Base-by-base conservation (phyloP, 2,113 vertebrate species). In the Calidris pugnax region DNA sequence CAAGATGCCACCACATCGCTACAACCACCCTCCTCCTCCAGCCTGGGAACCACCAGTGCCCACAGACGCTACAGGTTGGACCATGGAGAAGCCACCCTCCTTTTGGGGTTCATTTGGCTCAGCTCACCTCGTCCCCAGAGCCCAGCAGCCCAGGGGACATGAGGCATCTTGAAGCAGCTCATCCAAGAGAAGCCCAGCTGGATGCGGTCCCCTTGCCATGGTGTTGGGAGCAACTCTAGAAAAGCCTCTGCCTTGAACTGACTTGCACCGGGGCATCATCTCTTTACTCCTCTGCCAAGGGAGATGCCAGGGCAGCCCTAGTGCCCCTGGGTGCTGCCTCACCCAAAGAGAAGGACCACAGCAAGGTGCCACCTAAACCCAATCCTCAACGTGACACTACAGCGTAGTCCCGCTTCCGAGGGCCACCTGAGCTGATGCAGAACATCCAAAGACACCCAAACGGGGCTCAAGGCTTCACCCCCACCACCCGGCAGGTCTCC, bases 41-140 rank as follows among this genome's bases (percentile, higher is more conserved):
- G 27, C 3, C 7, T n/a, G 79, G 35, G 39, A 79, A 22, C 6
- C n/a, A 23, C 0, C 0, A 4, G 19, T 20, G 24, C 51, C n/a
- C 53, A 8, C 0, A 0, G 57, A 41, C 37, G 22, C 16, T 45
- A 24, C 79, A 57, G 77, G 62, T 4, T 47, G 82, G 26, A n/a
- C 35, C 77, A 56, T 0, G 0, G 63, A 81, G 33, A 83, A 66
- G 41, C 32, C 0, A 2, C 53, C 53, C 57, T 90, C 30, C 20
- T 68, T 59, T 19, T 45, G 55, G 66, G 18, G 27, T 32, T 63
- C 55, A 14, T 3, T 8, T 12, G 22, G 63, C 57, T 76, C 2
- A 4, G 68, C 41, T n/a, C 14, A 1, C 9, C 43, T 33, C 0
- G 0, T 15, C 63, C 37, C 21, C 5, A 2, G n/a, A 85, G 59